Base-by-base conservation (phyloP, 2,888 invertebrate genomes). In the Phalera bucephala region DNA sequence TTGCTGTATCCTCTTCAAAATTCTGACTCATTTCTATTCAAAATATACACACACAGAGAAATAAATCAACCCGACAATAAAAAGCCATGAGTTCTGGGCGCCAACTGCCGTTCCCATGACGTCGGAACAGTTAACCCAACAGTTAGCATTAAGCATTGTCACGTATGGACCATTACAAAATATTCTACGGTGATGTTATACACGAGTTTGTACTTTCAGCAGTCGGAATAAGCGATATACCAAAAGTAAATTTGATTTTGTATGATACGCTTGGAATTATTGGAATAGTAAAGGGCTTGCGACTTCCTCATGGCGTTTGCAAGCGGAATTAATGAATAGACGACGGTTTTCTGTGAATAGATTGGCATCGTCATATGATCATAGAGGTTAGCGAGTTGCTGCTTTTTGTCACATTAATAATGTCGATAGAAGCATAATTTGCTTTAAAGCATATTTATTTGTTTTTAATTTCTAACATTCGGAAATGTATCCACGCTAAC, bases 21-120 rank as follows among this genome's bases (percentile, higher is more conserved):
- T 51, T 58, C 61, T 60, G 45, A 45, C 53, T 59, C 41, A 58
- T 57, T 48, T 53, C 52, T 50, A 48, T 51, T 52, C 47, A 42
- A 36, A 40, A 56, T n/a, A n/a, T n/a, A n/a, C 27, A 51, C 39
- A 51, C 37, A 40, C 42, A 51, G 30, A 44, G 45, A 47, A 51
- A 31, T 31, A 26, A 31, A 31, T 44, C 27, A 33, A 46, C 29
- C 36, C 49, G 26, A 56, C 56, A 61, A 57, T 60, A 60, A 57
- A 17, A 63, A 59, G 56, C 48, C 43, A 55, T 53, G 48, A 57
- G 54, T 35, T 44, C 57, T 61, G 64, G 69, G 60, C 58, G 63
- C 60, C 56, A 57, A 52, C 56, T 65, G 36, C 38, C 20, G 66
- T 78, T 80, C 80, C 76, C 80, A 80, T 80, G 76, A 75, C 75